Evolutionary conservation across 2,888 invertebrate species (phyloP).

Genomic region (Drosophila rubida): DNA sequence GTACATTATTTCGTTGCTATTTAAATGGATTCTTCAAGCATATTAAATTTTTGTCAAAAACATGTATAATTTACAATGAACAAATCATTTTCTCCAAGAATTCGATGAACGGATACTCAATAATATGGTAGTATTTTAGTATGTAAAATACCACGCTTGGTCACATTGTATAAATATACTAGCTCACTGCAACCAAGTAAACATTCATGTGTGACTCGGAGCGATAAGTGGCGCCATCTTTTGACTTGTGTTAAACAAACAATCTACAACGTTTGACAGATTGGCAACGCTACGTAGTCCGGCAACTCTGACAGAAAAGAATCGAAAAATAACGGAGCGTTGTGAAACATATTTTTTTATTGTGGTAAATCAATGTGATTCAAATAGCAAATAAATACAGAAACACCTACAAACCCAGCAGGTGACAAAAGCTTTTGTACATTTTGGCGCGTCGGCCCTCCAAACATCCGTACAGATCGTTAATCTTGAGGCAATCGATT

Average conservation of each 20-base stretch:
- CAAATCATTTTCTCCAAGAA: no score
- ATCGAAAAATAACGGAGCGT: not conserved
- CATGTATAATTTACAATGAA: no score
- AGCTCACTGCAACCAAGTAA: not conserved
- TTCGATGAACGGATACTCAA: no score
- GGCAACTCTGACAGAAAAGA: not conserved
- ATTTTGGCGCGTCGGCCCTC: conserved; percentile 82
- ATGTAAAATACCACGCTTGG: not conserved
- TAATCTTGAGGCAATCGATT: conserved; percentile 89
- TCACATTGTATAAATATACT: not conserved
- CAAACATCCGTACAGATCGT: conserved; percentile 88
- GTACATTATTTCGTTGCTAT: no score
- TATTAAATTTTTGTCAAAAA: no score
- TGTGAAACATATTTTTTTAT: conserved; percentile 45
- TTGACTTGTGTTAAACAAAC: not conserved
- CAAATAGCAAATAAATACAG: conserved; percentile 15
- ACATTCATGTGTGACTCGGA: not conserved
- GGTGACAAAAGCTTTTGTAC: conserved; percentile 81
- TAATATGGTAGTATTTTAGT: not conserved
- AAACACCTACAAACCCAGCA: conserved; percentile 76
- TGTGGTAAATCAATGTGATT: conserved; percentile 80
- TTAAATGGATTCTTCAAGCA: no score
- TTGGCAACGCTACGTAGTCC: conserved; percentile 12
- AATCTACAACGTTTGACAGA: not conserved
- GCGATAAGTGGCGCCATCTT: conserved; percentile 7